These are phyloP conservation scores for Andrena chrysosceles DNA, from an alignment of 2,888 invertebrate genomes.

Conservation along the genomic window DNA sequence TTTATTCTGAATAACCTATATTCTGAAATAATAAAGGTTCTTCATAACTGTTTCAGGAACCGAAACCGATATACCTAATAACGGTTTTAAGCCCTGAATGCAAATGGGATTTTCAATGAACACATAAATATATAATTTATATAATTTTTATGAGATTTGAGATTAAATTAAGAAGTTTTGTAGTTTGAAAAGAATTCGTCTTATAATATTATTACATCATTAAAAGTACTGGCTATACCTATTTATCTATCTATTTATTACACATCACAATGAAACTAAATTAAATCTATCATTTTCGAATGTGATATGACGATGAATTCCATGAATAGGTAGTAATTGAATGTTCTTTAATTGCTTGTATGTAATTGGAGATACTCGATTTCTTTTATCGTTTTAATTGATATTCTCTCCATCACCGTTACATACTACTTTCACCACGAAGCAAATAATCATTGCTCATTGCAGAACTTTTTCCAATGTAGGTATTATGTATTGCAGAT, in stretches of 20 bases:
- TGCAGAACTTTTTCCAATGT: not conserved
- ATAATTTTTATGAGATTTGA: no score
- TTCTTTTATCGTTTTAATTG: slow-evolving; percentile 1
- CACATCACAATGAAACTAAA: not conserved
- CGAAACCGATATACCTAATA: no score
- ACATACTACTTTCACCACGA: slow-evolving; percentile 3
- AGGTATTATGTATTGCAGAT: not conserved
- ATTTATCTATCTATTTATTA: not conserved
- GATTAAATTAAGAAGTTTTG: not conserved
- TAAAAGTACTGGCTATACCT: not conserved
- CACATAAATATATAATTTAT: no score
- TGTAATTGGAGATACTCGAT: not conserved
- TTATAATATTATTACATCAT: not conserved
- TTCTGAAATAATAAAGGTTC: no score
- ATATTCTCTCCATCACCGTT: not conserved
- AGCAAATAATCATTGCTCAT: not conserved
- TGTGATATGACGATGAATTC: not conserved
- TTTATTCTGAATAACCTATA: no score
- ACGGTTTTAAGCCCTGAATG: no score
- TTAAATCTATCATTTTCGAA: no score
- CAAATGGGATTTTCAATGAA: no score
- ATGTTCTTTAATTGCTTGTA: slow-evolving; percentile 5
- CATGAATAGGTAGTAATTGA: not conserved
- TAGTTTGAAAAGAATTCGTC: not conserved
- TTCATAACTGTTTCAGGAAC: no score